Base-by-base conservation (phyloP, 1,140 invertebrate species). In the Halesus radiatus region DNA sequence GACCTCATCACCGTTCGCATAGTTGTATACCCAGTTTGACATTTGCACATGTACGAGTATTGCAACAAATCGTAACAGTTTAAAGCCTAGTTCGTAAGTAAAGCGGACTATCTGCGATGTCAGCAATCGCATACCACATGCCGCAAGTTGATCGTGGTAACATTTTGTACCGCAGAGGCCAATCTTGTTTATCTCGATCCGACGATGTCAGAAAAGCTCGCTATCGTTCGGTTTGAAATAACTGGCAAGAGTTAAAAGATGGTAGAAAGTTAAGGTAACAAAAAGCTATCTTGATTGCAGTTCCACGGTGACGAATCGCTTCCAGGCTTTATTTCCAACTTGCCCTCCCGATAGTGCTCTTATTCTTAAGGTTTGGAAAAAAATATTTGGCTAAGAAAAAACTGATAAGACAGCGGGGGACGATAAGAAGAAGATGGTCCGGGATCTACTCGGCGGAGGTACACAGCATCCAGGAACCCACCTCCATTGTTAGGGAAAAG, bases 251-350 rank as follows among this genome's bases (percentile, higher is more conserved):
- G 68, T 72, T 72, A 72, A 72, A 72, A 72, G 68, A 72, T 72
- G 32, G 68, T 45, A 18, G 45, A 72, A 72, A 72, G 68, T 72
- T 72, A 72, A 72, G 45, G 18, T 23, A 74, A 74, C 29, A 56
- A 74, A 74, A 74, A 54, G 54, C 50, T 29, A 58, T 74, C 72
- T 74, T 56, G 72, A 54, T 74, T 56, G 72, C 53, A 74, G 74
- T 77, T 77, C 23, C 45, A 18, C 58, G 76, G 75, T 77, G 76
- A 77, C 76, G 76, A 77, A 77, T 77, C 76, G 76, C 62, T 77
- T 45, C 45, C n/a, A 45, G 76, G 54, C 53, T 76, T 76, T 37
- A 76, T 60, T 76, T 26, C 29, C 50, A 56, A 74, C 26, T 60
- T 52, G 68, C 68, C 68, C 18, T 72, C 68, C 68, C 45, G 68